Evolutionary conservation across 2,113 vertebrate species (phyloP).

Genomic region (Macaca fascicularis): T2T-MFA8v1.1 NC_088378.1:132837501-132838000

Average conservation of each 20-base stretch:
- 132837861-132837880: background rate
- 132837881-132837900: background rate
- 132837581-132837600: background rate
- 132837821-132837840: background rate
- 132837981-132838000: background rate
- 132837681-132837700: background rate
- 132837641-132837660: background rate
- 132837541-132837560: background rate
- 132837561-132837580: background rate
- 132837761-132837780: background rate
- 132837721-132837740: constrained; percentile 15
- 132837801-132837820: background rate
- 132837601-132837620: background rate
- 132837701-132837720: constrained; percentile 10
- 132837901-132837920: background rate
- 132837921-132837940: background rate
- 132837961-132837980: constrained; percentile 10
- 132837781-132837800: background rate
- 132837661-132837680: constrained; percentile 13
- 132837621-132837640: background rate
- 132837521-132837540: background rate
- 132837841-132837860: background rate
- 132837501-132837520: background rate
- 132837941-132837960: background rate
- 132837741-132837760: background rate